Base-by-base conservation (phyloP, 2,113 vertebrate genomes). In the Platysteira castanea region DNA sequence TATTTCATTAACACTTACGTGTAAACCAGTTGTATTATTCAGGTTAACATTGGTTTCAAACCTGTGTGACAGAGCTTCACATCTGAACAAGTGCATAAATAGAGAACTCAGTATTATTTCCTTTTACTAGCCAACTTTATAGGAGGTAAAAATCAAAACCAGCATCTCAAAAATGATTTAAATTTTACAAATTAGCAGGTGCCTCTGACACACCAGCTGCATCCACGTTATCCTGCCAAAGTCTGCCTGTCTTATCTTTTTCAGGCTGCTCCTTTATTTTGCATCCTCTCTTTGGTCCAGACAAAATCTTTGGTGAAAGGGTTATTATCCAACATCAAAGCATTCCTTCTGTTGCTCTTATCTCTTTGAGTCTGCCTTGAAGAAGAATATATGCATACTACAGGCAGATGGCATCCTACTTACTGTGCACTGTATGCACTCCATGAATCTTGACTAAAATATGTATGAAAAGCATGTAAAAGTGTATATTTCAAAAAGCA, bases 311-410 rank as follows among this genome's bases (percentile, higher is more conserved):
- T 81, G 14, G 41, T 84, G 37, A 59, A 90, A 76, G 63, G 60
- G 13, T 65, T 84, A 71, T 54, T 89, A 93, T 42, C 5, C 42
- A 84, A 59, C 42, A 95, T 97, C 84, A 97, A 96, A 95, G 69
- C 84, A 93, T 94, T 91, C 69, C 64, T 94, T 94, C 47, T 47
- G 37, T 24, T 73, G 52, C 52, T 70, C 46, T 47, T 52, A 68
- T 75, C n/a, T 87, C 84, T 91, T 89, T 93, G 84, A 95, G 78
- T 91, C 53, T 63, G 23, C 50, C 64, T 89, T 84, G 70, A 91
- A 91, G 64, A 87, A 89, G 57, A 84, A 77, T 69, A 81, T 24
- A 77, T 15, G 47, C 54, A 91, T 75, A 46, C 18, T 70, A 93
- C 23, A 71, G 68, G 52, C 84, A 94, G 73, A 94, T 84, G 96